Base-by-base conservation (phyloP, 2,113 vertebrate species). In the Catagonus wagneri region DNA sequence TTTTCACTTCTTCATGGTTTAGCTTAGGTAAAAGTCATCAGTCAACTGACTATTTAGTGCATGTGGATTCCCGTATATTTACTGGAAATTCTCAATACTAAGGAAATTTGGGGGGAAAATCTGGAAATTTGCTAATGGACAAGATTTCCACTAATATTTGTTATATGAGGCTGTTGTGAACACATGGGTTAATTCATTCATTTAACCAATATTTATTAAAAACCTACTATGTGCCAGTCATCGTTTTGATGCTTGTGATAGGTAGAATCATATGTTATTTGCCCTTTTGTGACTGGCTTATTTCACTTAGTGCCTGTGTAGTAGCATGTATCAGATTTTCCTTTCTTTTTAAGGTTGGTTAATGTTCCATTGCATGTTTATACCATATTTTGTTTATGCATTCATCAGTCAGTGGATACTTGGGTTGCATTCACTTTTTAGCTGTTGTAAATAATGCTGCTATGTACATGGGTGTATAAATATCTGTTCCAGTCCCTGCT, bases 1-100 rank as follows among this genome's bases (percentile, higher is more conserved):
- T 87, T n/a, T 96, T 60, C 93, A 69, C 25, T 85, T 95, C n/a
- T 1, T 58, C 25, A 56, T 68, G 74, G 74, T 34, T 94, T 91
- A 72, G 36, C 25, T 76, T 74, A 22, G 36, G 89, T 84, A 32
- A 95, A 90, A 96, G 85, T 86, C 39, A 74, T 61, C 50, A 68
- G 56, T 15, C 60, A 29, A 69, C 44, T 44, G 44, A 8, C 60
- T 81, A 27, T 52, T 68, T 23, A 32, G 10, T 88, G 23, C 61
- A 34, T 61, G 25, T 68, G 39, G 34, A 36, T 65, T 84, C 6
- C 50, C 27, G 23, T 2, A 4, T 32, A 34, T 61, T 88, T 71
- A 25, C n/a, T 86, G 60, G 86, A 92, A 79, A 79, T 9, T 29
- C 39, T 93, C 54, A 88, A 60, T 54, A 63, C 60, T 75, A 61